A percentile compares a stretch with the other conserved stretches of the same genome.
phyloP scores from a whole-genome alignment of 2,888 invertebrate genomes.

The Standfussiana lucernea region DNA sequence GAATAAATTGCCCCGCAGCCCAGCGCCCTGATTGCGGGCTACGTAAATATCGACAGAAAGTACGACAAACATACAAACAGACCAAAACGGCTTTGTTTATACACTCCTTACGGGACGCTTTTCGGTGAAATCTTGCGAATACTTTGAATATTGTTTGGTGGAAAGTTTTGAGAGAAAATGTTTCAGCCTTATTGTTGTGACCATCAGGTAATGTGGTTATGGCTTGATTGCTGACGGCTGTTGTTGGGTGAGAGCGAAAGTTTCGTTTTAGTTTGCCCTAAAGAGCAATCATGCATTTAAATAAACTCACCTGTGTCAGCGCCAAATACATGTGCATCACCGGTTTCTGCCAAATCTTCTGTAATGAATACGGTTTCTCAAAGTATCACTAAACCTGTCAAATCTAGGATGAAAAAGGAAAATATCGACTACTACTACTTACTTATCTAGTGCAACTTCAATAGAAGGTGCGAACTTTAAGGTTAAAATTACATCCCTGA shows the following conservation, averaged over 20 bases:
- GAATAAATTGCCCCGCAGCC: conserved; percentile 65
- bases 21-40: conserved; percentile 67
- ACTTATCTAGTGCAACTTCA: neutral
- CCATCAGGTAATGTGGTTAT: neutral
- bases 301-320: neutral
- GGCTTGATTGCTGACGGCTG: neutral
- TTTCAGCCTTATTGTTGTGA: neutral
- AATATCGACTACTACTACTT: neutral
- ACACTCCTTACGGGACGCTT: conserved; percentile 53
- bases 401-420: neutral
- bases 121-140: conserved; percentile 53
- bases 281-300: neutral
- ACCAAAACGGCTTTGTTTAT: conserved; percentile 50
- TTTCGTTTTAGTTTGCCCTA: neutral
- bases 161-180: conserved; percentile 23
- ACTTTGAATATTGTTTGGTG: conserved; percentile 50
- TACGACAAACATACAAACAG: conserved; percentile 67
- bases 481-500: neutral
- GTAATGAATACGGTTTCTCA: neutral
- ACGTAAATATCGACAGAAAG: conserved; percentile 64
- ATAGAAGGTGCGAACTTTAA: neutral
- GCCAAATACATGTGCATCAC: neutral
- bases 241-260: neutral
- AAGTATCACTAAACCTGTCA: neutral
- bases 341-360: neutral